phyloP scores from a whole-genome alignment of 2,113 vertebrate genomes.

The Corythornis vintsioides region DNA sequence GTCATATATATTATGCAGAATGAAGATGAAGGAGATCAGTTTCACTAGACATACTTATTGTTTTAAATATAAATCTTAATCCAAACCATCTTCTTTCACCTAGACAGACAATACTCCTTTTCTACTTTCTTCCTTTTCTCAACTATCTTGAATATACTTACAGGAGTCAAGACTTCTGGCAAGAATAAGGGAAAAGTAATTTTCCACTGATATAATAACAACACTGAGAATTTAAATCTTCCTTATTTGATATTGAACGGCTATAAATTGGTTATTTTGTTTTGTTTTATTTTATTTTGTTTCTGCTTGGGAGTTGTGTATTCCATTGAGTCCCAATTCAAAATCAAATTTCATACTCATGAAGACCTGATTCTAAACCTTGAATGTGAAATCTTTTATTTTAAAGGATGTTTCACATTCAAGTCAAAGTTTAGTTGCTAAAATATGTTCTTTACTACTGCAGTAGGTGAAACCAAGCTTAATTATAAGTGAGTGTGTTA shows the following conservation, averaged over 20 bases:
- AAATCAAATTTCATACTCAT: background rate
- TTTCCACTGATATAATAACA: background rate
- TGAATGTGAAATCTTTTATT: background rate
- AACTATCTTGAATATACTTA: background rate
- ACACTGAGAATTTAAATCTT: background rate
- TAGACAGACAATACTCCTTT: background rate
- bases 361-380: background rate
- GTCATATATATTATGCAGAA: background rate
- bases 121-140: background rate
- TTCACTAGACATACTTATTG: background rate
- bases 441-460: background rate
- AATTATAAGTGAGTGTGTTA: background rate
- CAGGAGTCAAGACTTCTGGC: background rate
- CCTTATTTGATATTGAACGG: background rate
- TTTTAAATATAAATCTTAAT: background rate
- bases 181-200: background rate
- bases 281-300: background rate
- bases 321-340: background rate
- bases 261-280: background rate
- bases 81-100: background rate
- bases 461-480: background rate
- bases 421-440: background rate
- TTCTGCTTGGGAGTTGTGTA: background rate
- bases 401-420: background rate
- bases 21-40: background rate